Evolutionary conservation across 2,888 invertebrate genomes (phyloP), one percentile per base, ranked within the genome.

Genomic region (Pteria penguin): DNA sequence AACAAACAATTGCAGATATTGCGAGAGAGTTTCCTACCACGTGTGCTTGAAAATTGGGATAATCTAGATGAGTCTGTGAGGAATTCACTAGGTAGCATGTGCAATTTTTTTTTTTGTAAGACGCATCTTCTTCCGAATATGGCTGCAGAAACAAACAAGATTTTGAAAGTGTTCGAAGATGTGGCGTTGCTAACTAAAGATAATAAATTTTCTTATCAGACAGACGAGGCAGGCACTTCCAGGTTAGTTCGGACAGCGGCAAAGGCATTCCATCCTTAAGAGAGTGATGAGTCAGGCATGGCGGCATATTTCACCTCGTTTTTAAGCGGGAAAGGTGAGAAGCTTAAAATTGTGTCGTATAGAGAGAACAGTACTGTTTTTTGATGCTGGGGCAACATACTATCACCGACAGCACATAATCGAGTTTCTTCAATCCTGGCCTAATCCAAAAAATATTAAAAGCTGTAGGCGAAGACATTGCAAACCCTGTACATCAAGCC

Each of bases 111-210:
- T n/a, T n/a, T 36, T 36, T 36, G 45, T 14, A 36, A 36, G 58
- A 79, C 76, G 78, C 75, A 79, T 58, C 62, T 79, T 27, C 75
- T 79, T 67, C 65, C 69, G 0, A 76, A 79, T 58, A 62, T 72
- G 62, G 76, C 76, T 3, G 32, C n/a, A 31, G 73, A 67, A 24
- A 61, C 62, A 31, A 76, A 79, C 14, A 74, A 71, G 33, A 70
- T 65, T n/a, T 26, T 79, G 22, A 14, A 36, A 14, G 26, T 60
- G 4, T 76, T 79, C 45, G 73, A 79, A 27, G 8, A 55, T 57
- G 60, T 29, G 8, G 33, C 52, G 18, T 31, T 74, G 14, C 45
- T 66, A 18, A 31, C 60, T 22, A 61, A 61, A 4, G 22, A 65
- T 14, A 67, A 76, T 62, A 70, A 65, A 1, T 67, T 36, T 54